Conservation (phyloP, 2,113 vertebrate genomes). For the Scartelaos histophorus region DNA sequence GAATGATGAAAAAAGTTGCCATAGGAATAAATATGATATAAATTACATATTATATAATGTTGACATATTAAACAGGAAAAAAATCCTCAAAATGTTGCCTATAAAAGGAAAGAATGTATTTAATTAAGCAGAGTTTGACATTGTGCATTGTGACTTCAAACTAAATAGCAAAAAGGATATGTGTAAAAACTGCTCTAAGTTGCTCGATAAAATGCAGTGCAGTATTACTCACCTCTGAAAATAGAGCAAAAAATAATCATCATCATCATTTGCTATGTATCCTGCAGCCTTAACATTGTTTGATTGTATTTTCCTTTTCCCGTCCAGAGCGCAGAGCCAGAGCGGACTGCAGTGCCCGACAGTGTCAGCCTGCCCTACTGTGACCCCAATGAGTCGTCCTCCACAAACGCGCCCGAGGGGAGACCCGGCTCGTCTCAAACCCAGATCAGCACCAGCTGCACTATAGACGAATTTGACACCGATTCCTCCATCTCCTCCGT, state of each 20-base stretch:
- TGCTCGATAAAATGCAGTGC: too few relatives aligned
- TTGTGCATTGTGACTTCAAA: too few relatives aligned
- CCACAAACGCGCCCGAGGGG: conserved; percentile 54
- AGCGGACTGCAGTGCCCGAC: conserved; percentile 15
- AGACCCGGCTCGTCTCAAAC: conserved; percentile 58
- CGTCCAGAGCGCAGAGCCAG: conserved; percentile 38
- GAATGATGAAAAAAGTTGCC: too few relatives aligned
- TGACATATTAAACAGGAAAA: too few relatives aligned
- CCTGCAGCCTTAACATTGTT: background rate
- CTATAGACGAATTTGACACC: conserved; percentile 60
- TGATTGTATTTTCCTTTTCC: background rate
- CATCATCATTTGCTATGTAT: background rate
- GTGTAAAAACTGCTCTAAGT: too few relatives aligned
- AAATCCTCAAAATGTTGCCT: too few relatives aligned
- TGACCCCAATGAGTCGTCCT: conserved; percentile 48
- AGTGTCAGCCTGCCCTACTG: conserved; percentile 20
- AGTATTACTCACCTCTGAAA: too few relatives aligned
- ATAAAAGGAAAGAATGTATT: too few relatives aligned
- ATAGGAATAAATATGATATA: too few relatives aligned
- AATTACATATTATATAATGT: too few relatives aligned
- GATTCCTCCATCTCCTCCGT: conserved; percentile 61
- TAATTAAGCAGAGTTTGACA: too few relatives aligned
- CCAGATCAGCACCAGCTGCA: conserved; percentile 62
- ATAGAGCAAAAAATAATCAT: background rate
- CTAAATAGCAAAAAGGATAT: too few relatives aligned